Conservation (phyloP, 2,888 invertebrate genomes). For the Glomeris marginata region DNA sequence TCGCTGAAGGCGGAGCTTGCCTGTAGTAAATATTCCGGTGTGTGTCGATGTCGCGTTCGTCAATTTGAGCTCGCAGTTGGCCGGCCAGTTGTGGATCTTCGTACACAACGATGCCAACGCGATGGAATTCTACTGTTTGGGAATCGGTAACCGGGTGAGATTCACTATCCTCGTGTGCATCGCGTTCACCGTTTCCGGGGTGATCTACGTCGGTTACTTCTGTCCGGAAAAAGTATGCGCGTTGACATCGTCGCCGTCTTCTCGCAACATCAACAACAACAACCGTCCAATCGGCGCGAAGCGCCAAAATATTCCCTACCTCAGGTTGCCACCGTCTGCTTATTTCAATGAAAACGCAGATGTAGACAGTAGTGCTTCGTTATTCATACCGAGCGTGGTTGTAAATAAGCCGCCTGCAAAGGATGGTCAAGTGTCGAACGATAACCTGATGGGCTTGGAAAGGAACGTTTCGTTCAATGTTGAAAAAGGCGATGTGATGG, state of each 20-base stretch:
- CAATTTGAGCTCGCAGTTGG: no score
- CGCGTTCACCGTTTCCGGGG: constrained; percentile 65
- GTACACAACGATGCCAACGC: no score
- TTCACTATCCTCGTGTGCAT: constrained; percentile 64
- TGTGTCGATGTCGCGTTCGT: no score
- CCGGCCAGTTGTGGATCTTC: no score
- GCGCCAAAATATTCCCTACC: no score
- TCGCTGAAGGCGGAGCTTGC: no score
- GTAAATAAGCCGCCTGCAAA: not conserved
- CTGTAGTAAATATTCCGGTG: no score
- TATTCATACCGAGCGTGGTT: no score
- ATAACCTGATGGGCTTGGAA: not conserved
- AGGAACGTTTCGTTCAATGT: constrained; percentile 63
- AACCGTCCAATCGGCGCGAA: not conserved
- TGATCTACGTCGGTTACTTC: constrained; percentile 77
- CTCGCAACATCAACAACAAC: not conserved
- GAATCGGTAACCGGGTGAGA: constrained; percentile 10
- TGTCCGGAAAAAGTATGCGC: constrained; percentile 65
- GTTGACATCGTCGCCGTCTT: constrained; percentile 17
- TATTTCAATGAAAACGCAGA: no score
- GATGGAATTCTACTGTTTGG: not conserved
- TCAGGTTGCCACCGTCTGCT: no score
- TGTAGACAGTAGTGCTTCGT: no score
- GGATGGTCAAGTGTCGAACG: not conserved
- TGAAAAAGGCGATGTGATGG: constrained; percentile 90